Evolutionary conservation across 2,113 vertebrate species (phyloP).

Genomic region (Campylorhamphus procurvoides): DNA sequence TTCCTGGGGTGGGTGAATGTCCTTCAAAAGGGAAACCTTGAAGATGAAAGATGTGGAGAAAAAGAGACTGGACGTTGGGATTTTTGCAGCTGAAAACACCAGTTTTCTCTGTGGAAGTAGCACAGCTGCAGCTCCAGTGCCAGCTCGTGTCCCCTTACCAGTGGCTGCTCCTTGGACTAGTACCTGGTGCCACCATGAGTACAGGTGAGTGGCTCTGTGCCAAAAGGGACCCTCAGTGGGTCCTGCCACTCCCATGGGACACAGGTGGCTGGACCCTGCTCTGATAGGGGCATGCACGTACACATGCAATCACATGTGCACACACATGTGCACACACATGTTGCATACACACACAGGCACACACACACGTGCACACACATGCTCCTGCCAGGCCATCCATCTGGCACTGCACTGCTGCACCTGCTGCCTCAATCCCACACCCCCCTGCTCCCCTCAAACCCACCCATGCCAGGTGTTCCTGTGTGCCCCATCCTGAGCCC

Average conservation of each 20-base stretch:
- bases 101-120: background rate
- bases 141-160: background rate
- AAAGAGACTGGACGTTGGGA: background rate
- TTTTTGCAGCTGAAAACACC: background rate
- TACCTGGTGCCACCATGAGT: fast-evolving
- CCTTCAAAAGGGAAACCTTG: background rate
- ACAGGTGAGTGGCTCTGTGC: fast-evolving
- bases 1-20: background rate
- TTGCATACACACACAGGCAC: background rate
- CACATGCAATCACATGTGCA: background rate
- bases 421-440: background rate
- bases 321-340: fast-evolving
- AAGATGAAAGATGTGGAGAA: fast-evolving
- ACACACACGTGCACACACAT: background rate
- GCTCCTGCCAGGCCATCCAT: background rate
- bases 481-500: fast-evolving
- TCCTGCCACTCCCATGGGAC: background rate
- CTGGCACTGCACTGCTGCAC: background rate
- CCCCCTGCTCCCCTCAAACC: background rate
- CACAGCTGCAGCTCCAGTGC: background rate
- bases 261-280: fast-evolving
- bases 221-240: background rate
- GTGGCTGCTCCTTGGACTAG: background rate
- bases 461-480: background rate
- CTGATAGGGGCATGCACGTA: background rate